Conservation (phyloP, 2,888 invertebrate genomes). For the Marasmarcha lunaedactyla region DNA sequence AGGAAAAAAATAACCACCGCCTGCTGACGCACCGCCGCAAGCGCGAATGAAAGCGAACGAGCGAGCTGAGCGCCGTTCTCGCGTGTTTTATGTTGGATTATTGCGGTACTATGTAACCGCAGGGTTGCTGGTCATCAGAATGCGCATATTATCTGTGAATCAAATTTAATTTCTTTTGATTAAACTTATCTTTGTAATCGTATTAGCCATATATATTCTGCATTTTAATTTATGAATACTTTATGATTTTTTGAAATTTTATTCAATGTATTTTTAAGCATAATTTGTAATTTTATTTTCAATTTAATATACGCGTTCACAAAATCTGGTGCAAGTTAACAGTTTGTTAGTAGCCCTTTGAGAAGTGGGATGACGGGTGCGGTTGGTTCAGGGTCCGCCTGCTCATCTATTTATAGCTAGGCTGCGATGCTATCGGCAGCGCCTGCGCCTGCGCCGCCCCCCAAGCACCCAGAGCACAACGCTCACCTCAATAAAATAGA, state of each 20-base stretch:
- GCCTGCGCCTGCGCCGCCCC: conserved; percentile 46
- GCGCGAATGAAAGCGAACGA: conserved; percentile 58
- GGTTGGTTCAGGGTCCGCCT: conserved; percentile 63
- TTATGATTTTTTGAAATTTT: too few species aligned
- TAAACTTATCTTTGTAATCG: background rate
- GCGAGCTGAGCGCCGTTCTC: conserved; percentile 40
- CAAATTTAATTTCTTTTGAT: background rate
- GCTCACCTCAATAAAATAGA: conserved; percentile 54
- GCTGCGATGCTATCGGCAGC: conserved; percentile 53
- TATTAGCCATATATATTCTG: too few species aligned
- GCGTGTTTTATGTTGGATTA: conserved; percentile 54
- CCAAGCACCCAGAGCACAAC: conserved; percentile 57
- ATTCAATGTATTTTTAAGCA: too few species aligned
- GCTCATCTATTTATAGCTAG: conserved; percentile 58
- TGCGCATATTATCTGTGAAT: background rate
- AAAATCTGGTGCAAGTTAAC: background rate
- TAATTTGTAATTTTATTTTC: too few species aligned
- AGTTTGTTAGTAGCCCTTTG: conserved; percentile 29
- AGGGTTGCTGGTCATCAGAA: background rate
- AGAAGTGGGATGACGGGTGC: conserved; percentile 42
- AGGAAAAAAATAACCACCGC: conserved; percentile 49
- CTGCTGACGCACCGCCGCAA: conserved; percentile 24
- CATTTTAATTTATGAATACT: too few species aligned
- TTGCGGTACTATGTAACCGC: conserved; percentile 33
- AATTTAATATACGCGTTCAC: too few species aligned